Percentiles rank a stretch among this genome's conserved stretches.
These are phyloP conservation scores for Sapayoa aenigma DNA, from an alignment of 2,113 vertebrate genomes.

Conservation along the genomic window DNA sequence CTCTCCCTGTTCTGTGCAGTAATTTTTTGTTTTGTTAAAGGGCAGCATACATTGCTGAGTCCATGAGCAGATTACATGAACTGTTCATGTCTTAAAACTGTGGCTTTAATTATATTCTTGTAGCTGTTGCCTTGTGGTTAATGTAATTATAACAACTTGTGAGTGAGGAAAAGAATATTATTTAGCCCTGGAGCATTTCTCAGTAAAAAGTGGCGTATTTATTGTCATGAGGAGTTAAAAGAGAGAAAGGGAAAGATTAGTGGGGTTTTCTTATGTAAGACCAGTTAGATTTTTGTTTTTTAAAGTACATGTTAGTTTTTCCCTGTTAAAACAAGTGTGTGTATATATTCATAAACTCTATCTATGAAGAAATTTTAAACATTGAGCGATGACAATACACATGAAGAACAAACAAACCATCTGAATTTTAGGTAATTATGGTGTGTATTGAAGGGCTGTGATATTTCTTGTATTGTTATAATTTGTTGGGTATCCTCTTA, in stretches of 20 bases:
- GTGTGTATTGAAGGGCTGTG: not conserved
- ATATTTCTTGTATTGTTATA: not conserved
- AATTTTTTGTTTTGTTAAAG: slow-evolving; percentile 19
- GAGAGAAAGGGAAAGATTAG: not conserved
- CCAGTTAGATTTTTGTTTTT: not conserved
- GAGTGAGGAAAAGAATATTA: not conserved
- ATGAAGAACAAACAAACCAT: not conserved
- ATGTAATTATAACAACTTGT: slow-evolving; percentile 34
- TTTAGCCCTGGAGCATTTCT: slow-evolving; percentile 40
- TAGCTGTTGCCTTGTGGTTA: slow-evolving; percentile 23
- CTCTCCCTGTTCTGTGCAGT: not conserved
- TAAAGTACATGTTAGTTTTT: not conserved
- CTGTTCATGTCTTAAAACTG: slow-evolving; percentile 11
- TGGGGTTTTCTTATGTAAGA: not conserved
- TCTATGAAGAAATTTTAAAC: not conserved
- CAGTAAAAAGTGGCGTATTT: not conserved
- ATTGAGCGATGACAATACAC: not conserved
- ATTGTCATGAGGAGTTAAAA: not conserved
- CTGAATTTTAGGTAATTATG: not conserved
- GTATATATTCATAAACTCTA: not conserved
- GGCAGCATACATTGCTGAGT: not conserved
- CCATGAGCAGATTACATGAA: not conserved
- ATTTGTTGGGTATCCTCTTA: not conserved
- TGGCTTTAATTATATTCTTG: slow-evolving; percentile 30
- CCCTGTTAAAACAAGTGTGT: not conserved